phyloP scores from a whole-genome alignment of 2,888 invertebrate species.

The Galeopsomyia nigrocyanea region DNA sequence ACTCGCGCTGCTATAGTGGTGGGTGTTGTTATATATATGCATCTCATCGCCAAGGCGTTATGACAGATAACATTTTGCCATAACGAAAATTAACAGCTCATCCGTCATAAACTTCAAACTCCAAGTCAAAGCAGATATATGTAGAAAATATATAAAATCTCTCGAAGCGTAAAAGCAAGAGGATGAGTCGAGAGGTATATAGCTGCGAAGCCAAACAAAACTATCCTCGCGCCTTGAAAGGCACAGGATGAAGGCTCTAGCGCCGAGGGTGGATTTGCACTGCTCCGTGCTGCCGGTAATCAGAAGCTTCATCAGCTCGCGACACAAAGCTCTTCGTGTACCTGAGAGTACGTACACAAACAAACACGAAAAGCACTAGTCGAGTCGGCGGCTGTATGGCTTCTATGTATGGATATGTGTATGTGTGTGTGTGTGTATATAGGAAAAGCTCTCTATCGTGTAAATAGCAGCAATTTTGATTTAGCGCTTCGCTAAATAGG shows the following conservation, averaged over 20 bases:
- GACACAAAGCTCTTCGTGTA: slow-evolving; percentile 9
- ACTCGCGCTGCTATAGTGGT: not conserved
- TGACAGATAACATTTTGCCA: not conserved
- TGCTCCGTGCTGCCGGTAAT: not conserved
- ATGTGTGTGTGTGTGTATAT: no score
- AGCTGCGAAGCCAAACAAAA: not conserved
- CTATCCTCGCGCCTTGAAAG: not conserved
- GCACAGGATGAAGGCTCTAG: no score
- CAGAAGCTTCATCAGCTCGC: slow-evolving; percentile 1
- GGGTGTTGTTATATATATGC: not conserved
- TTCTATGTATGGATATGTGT: no score
- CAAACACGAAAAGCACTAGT: not conserved
- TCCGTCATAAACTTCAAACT: no score
- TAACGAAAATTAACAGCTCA: no score
- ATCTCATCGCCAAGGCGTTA: not conserved
- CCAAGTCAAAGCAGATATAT: no score
- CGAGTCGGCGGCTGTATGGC: no score
- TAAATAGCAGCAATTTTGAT: slow-evolving; percentile 22
- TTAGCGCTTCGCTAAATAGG: slow-evolving; percentile 18
- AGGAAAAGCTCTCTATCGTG: not conserved
- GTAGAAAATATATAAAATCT: no score
- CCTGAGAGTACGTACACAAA: not conserved
- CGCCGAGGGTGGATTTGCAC: no score
- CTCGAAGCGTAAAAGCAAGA: no score
- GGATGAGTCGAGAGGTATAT: not conserved